phyloP scores from a whole-genome alignment of 2,113 vertebrate genomes.

The Terrapene triunguis region DNA sequence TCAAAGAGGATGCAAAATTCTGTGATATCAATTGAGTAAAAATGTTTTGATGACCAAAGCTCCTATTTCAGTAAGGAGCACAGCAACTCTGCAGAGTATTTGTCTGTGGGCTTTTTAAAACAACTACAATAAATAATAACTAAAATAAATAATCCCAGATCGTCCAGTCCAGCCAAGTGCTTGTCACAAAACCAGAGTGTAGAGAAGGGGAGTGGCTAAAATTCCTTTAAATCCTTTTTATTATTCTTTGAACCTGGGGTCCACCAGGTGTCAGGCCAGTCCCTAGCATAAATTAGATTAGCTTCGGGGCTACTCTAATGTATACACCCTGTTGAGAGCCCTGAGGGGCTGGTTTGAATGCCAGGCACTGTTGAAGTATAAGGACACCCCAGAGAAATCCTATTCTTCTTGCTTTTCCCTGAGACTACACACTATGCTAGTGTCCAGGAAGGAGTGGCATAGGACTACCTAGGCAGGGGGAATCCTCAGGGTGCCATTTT shows the following conservation, averaged over 20 bases:
- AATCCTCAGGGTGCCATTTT: not conserved
- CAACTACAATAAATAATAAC: accelerated
- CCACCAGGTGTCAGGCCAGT: not conserved
- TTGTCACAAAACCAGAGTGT: not conserved
- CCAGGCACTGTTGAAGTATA: not conserved
- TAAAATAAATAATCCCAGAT: not conserved
- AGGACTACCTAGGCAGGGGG: not conserved
- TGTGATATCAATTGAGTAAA: slow-evolving; percentile 17
- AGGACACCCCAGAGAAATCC: not conserved
- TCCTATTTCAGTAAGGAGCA: slow-evolving; percentile 2
- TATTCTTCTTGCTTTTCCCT: slow-evolving; percentile 14
- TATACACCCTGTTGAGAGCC: not conserved
- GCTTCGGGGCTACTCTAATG: not conserved
- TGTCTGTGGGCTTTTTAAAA: not conserved
- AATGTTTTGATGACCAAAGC: not conserved
- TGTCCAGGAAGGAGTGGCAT: not conserved
- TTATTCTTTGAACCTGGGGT: slow-evolving; percentile 24
- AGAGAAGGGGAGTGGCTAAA: not conserved
- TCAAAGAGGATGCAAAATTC: slow-evolving; percentile 2
- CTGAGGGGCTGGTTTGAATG: not conserved
- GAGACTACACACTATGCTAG: not conserved
- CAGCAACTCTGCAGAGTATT: not conserved
- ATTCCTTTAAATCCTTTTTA: not conserved
- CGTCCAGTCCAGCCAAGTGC: not conserved
- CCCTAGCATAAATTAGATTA: slow-evolving; percentile 24